Evolutionary conservation across 2,888 invertebrate genomes (phyloP), one percentile per base, ranked within the genome.

Genomic region (Lacanobia wlatinum): DNA sequence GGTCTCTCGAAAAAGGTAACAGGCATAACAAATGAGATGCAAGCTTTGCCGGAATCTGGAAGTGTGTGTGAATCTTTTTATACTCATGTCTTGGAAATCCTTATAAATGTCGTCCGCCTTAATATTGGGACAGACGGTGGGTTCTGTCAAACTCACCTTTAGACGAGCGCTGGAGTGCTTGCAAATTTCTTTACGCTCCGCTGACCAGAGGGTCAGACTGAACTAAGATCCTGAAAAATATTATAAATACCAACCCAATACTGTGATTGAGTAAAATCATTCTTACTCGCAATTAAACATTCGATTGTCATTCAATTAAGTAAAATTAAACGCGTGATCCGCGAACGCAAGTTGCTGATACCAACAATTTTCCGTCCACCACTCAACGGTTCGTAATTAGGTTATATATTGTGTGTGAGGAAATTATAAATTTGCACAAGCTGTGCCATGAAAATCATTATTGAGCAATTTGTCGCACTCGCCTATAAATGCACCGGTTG

Each of bases 361-460:
- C 75, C 80, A 84, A 86, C 82, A 80, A 88, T 88, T 84, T 76
- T 77, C 78, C 73, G 61, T 71, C 58, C 66, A 68, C 70, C 78
- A 79, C 73, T 84, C 82, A 83, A 86, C 82, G 80, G 74, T 78
- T 63, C 70, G 82, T 88, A 89, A 89, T 88, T 80, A 87, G 82
- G 70, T 87, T 87, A 84, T 82, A 86, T 84, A 85, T 82, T 84
- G 78, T 83, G 78, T 84, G 82, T 85, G 86, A 84, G 87, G 86
- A 90, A 90, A 91, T 91, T 91, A 92, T 91, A 89, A 91, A 89
- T 92, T 89, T 89, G 86, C 82, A 83, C 91, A 90, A 89, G 90
- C 92, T 92, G 92, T 86, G 87, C 87, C 82, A 78, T 80, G 88
- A 89, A 91, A 94, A 93, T 92, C 89, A 92, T 94, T 93, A 92